phyloP scores from a whole-genome alignment of 1,140 invertebrate species.

The Subanguina moxae region DNA sequence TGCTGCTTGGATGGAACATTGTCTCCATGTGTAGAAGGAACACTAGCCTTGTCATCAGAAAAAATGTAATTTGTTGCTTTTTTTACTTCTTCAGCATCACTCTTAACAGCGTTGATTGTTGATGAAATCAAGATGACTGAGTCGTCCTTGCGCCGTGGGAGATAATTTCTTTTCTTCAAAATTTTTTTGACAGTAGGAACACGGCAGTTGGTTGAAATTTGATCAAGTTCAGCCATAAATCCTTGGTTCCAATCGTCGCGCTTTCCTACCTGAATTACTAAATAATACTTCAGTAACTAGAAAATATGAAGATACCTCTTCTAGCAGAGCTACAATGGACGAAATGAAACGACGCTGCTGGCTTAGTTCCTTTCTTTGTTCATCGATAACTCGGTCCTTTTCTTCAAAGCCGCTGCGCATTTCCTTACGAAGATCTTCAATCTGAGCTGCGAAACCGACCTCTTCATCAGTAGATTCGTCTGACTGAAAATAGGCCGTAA shows the following conservation, averaged over 20 bases:
- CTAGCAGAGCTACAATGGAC: not conserved
- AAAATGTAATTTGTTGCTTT: too few relatives aligned
- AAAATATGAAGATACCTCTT: constrained; percentile 2
- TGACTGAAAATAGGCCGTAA: too few relatives aligned
- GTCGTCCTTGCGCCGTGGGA: too few relatives aligned
- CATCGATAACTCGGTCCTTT: constrained; percentile 12
- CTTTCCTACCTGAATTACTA: constrained; percentile 1
- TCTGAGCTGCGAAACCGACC: not conserved
- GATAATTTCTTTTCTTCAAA: not conserved
- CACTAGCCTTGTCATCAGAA: too few relatives aligned
- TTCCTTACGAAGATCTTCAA: not conserved
- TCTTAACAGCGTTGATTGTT: too few relatives aligned
- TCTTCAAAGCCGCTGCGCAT: constrained; percentile 3
- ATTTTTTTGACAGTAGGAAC: not conserved
- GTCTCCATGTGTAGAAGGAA: too few relatives aligned
- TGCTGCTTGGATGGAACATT: too few relatives aligned
- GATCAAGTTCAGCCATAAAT: not conserved
- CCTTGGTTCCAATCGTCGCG: not conserved
- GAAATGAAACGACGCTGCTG: constrained; percentile 12
- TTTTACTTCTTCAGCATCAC: too few relatives aligned
- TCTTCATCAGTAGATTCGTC: not conserved
- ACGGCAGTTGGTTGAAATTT: not conserved
- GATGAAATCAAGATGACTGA: too few relatives aligned
- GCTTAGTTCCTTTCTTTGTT: not conserved
- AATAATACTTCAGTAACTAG: not conserved